phyloP scores from a whole-genome alignment of 2,797 vertebrate genomes.

The Scolopax rusticola region DNA sequence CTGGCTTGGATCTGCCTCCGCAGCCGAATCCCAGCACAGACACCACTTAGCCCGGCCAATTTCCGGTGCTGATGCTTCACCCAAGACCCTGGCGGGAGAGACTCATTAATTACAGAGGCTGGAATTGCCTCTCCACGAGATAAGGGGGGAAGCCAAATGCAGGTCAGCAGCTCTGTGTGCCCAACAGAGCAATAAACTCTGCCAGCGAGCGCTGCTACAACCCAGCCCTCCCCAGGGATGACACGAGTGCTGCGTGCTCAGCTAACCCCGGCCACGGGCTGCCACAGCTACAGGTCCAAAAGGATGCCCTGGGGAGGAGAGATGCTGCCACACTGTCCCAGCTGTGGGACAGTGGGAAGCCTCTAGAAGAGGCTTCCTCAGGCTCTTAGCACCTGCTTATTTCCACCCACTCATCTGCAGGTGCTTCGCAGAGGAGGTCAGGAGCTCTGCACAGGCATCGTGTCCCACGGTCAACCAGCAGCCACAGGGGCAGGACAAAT shows the following conservation, averaged over 20 bases:
- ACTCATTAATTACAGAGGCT: constrained; percentile 52
- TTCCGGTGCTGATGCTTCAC: constrained; percentile 34
- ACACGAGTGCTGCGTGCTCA: background rate
- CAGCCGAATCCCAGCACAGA: background rate
- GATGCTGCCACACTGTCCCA: background rate
- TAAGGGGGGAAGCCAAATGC: constrained; percentile 23
- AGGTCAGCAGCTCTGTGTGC: constrained; percentile 12
- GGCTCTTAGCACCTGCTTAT: background rate
- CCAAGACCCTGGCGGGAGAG: background rate
- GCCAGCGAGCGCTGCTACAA: background rate
- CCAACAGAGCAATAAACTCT: background rate
- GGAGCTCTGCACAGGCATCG: accelerated
- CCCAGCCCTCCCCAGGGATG: background rate
- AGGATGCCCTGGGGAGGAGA: background rate
- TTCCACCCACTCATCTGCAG: background rate
- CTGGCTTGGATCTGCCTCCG: background rate
- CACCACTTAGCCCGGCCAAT: constrained; percentile 15
- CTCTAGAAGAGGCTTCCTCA: background rate
- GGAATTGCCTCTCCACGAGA: constrained; percentile 18
- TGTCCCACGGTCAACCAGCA: background rate
- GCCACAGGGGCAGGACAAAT: accelerated
- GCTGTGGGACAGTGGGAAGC: background rate
- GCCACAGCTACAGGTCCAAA: background rate
- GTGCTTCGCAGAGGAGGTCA: background rate
- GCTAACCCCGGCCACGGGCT: background rate